A percentile compares a stretch with the other conserved stretches of the same genome.
Evolutionary conservation across 2,113 vertebrate species (phyloP).

Genomic region (Sylvia atricapilla): DNA sequence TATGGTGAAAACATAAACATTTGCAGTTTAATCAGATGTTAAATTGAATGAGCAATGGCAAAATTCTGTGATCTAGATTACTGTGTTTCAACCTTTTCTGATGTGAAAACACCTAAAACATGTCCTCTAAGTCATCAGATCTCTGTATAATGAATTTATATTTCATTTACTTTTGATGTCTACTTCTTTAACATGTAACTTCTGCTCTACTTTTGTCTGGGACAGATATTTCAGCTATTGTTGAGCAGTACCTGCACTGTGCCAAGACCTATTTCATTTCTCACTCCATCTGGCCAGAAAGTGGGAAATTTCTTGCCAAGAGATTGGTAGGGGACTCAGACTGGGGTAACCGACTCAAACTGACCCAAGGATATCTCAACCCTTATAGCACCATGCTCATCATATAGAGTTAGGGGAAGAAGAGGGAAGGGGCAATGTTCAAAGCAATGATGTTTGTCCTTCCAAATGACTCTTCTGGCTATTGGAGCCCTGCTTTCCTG

Average conservation of each 20-base stretch:
- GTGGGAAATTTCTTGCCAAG: not conserved
- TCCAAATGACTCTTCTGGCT: accelerated
- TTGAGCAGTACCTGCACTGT: not conserved
- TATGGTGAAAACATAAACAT: not conserved
- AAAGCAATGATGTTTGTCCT: accelerated
- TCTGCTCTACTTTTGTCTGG: not conserved
- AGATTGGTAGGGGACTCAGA: not conserved
- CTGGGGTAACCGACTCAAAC: not conserved
- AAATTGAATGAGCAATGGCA: not conserved
- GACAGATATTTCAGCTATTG: not conserved
- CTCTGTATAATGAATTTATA: not conserved
- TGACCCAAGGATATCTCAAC: not conserved
- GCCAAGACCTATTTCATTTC: not conserved
- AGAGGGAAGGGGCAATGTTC: accelerated
- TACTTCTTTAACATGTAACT: not conserved
- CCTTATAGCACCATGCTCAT: no score
- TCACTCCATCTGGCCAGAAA: accelerated
- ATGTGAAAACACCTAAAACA: not conserved
- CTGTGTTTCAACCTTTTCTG: not conserved
- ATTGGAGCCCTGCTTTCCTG: not conserved
- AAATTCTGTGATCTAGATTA: not conserved
- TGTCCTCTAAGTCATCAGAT: not conserved
- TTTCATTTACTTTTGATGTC: not conserved
- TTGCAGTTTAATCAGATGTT: not conserved
- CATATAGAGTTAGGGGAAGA: not conserved